Percentiles rank a stretch among this genome's conserved stretches.
Conservation (phyloP, 1,140 invertebrate species). For the Palaemon carinicauda region DNA sequence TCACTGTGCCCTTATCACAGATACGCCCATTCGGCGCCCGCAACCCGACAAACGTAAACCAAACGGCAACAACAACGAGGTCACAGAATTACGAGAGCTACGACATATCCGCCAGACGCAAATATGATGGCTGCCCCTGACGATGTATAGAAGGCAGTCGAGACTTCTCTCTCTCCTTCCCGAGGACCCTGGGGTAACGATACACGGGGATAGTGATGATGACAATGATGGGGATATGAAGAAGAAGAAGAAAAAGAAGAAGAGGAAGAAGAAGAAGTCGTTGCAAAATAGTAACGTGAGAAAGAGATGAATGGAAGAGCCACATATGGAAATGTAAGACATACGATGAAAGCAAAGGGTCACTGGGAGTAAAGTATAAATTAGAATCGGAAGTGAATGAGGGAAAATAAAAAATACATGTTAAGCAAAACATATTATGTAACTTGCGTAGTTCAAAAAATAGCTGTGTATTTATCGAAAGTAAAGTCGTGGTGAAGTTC, state of each 20-base stretch:
- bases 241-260: not conserved
- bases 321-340: not conserved
- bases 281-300: not conserved
- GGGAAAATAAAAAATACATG: not conserved
- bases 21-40: conserved; percentile 63
- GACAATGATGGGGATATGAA: not conserved
- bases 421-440: not conserved
- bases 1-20: conserved; percentile 71
- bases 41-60: conserved; percentile 64
- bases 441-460: not conserved
- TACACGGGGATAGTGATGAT: not conserved
- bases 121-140: conserved; percentile 59
- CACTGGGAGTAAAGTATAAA: not conserved
- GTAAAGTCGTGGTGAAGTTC: not conserved
- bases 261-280: not conserved
- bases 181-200: not conserved
- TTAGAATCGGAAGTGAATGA: not conserved
- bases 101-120: conserved; percentile 61
- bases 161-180: not conserved
- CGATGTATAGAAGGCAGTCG: not conserved
- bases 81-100: conserved; percentile 65
- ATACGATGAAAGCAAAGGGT: not conserved
- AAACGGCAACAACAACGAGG: conserved; percentile 76
- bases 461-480: not conserved
- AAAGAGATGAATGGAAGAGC: not conserved